Percentiles rank a stretch among this genome's conserved stretches.
phyloP scores from a whole-genome alignment of 2,113 vertebrate genomes.

The Gobio gobio region DNA sequence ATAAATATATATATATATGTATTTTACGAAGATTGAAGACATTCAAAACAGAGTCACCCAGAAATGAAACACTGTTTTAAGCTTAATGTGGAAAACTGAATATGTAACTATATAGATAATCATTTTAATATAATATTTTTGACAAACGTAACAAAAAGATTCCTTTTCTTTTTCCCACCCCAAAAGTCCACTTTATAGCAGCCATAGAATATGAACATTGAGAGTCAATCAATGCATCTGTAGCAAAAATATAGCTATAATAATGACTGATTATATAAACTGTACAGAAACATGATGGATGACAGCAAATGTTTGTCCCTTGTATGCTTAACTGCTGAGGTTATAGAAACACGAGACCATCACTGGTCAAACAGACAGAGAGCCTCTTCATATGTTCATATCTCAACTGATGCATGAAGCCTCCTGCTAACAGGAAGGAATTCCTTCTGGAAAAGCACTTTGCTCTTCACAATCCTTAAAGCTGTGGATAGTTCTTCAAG shows the following conservation, averaged over 20 bases:
- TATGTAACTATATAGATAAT: background rate
- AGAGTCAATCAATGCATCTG: conserved; percentile 38
- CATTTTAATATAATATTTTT: conserved; percentile 1
- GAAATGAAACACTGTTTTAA: conserved; percentile 30
- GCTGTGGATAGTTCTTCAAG: conserved; percentile 27
- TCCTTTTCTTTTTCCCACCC: background rate
- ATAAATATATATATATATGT: conserved; percentile 15
- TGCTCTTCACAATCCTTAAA: conserved; percentile 41
- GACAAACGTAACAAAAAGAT: conserved; percentile 49
- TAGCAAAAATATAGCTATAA: conserved; percentile 51
- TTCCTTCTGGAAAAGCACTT: conserved; percentile 42
- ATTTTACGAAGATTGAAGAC: conserved; percentile 5
- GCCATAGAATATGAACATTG: conserved; percentile 62
- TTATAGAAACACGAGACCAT: conserved; percentile 3
- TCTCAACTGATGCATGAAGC: conserved; percentile 22
- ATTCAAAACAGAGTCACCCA: conserved; percentile 20
- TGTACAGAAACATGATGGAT: conserved; percentile 51
- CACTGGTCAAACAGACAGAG: conserved; percentile 1
- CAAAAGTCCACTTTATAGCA: conserved; percentile 65
- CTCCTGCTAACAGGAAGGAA: conserved; percentile 16
- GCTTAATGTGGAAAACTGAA: conserved; percentile 22
- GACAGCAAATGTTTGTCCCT: conserved; percentile 35
- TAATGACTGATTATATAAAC: conserved; percentile 41
- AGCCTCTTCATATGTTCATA: conserved; percentile 36
- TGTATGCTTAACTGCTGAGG: conserved; percentile 31